Percentiles rank a stretch among this genome's conserved stretches.
These are phyloP conservation scores for Columba guinea DNA, from an alignment of 2,797 vertebrate species.

Conservation along the genomic window DNA sequence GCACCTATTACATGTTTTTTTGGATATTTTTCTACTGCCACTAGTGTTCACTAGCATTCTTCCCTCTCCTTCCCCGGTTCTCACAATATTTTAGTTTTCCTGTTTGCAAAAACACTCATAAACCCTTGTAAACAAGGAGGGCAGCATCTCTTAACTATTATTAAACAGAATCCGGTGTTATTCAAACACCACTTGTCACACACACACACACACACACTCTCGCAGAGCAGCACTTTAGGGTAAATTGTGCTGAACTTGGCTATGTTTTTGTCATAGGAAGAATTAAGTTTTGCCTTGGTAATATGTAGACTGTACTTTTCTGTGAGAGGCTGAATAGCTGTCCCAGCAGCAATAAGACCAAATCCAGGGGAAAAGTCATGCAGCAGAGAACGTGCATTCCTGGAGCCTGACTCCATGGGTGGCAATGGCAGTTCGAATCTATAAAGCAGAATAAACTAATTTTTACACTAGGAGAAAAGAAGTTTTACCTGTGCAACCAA, in stretches of 20 bases:
- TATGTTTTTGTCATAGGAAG: not conserved
- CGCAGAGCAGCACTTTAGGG: not conserved
- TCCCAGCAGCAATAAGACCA: not conserved
- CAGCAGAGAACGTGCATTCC: not conserved
- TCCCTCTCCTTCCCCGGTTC: not conserved
- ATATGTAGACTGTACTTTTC: not conserved
- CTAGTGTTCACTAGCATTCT: not conserved
- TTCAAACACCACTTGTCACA: not conserved
- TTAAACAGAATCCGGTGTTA: not conserved
- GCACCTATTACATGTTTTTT: not conserved
- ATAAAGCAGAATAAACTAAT: not conserved
- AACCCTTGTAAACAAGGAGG: rapidly evolving
- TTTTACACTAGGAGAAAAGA: not conserved
- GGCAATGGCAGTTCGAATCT: not conserved
- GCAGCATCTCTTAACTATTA: not conserved
- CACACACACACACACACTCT: not conserved
- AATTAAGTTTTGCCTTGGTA: conserved; percentile 30
- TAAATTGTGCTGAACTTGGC: not conserved
- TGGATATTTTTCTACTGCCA: not conserved
- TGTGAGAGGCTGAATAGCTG: not conserved
- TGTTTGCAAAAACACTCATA: not conserved
- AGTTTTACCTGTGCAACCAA: not conserved
- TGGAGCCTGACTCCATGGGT: rapidly evolving
- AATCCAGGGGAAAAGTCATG: conserved; percentile 26
- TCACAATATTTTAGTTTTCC: not conserved